Evolutionary conservation across 2,113 vertebrate species (phyloP).

Genomic region (Cavia aperea): DNA sequence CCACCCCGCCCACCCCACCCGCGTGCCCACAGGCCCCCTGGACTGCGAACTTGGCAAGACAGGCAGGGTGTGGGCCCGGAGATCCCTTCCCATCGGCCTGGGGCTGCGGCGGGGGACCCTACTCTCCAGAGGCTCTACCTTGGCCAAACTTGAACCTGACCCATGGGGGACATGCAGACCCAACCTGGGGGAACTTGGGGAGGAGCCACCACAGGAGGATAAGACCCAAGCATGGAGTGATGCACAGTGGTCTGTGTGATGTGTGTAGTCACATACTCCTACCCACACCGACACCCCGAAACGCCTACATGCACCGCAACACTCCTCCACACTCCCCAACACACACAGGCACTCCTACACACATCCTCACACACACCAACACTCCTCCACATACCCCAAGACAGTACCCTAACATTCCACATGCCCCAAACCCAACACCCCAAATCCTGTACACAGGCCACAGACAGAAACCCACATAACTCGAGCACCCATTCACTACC

Average conservation of each 20-base stretch:
- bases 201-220: not conserved
- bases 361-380: not conserved
- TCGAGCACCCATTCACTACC: no score
- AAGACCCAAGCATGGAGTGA: no score
- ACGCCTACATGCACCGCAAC: no score
- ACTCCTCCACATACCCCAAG: no score
- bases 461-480: not conserved
- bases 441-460: not conserved
- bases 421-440: no score
- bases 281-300: not conserved
- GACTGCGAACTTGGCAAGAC: fast-evolving
- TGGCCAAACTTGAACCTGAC: not conserved
- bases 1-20: fast-evolving
- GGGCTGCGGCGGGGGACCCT: no score
- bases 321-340: not conserved
- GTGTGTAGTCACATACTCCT: fast-evolving
- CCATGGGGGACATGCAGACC: not conserved
- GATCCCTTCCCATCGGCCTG: not conserved
- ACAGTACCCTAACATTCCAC: not conserved
- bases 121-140: not conserved
- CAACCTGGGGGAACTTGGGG: not conserved
- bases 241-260: fast-evolving
- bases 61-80: not conserved
- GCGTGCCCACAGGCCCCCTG: no score
- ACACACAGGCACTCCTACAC: not conserved